Conservation (phyloP, 2,113 vertebrate genomes). For the Phocoena phocoena region DNA sequence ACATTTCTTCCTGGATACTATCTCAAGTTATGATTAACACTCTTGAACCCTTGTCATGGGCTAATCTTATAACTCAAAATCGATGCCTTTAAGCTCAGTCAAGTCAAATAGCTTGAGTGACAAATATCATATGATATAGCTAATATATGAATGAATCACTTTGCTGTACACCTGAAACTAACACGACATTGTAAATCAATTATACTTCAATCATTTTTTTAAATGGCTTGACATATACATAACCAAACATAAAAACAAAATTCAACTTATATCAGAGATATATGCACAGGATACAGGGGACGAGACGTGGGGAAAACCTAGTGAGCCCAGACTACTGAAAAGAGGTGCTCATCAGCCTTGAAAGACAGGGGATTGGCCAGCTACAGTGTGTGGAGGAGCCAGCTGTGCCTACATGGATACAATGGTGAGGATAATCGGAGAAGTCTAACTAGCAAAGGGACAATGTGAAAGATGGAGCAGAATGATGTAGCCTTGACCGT, state of each 20-base stretch:
- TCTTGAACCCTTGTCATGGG: not conserved
- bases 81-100: not conserved
- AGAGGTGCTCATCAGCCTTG: not conserved
- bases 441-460: not conserved
- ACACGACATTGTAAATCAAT: not conserved
- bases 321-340: not conserved
- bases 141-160: not conserved
- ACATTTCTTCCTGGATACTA: not conserved
- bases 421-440: not conserved
- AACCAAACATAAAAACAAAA: not conserved
- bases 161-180: not conserved
- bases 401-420: fast-evolving
- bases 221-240: not conserved
- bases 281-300: not conserved
- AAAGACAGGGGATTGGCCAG: not conserved
- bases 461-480: not conserved
- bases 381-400: not conserved
- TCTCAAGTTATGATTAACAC: not conserved
- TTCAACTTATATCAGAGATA: not conserved
- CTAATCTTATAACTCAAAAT: not conserved
- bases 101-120: not conserved
- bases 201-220: not conserved
- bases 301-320: not conserved
- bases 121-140: not conserved
- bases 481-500: not conserved